Percentiles rank a stretch among this genome's conserved stretches.
These are phyloP conservation scores for Pelosia muscerda DNA, from an alignment of 2,888 invertebrate species.

Conservation along the genomic window DNA sequence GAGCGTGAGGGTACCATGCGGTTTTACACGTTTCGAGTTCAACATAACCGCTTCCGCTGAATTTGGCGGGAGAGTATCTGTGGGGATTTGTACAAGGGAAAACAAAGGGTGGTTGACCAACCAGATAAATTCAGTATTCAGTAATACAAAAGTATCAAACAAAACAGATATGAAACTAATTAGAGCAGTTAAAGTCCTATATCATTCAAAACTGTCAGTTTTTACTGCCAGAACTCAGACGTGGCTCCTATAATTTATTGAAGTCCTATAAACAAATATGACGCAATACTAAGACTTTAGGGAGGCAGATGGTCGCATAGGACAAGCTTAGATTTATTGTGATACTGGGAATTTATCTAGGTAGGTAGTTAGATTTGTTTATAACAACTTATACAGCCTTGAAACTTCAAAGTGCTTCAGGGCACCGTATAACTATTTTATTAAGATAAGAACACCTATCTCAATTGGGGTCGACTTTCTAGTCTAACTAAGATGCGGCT, in stretches of 20 bases:
- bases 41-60: too few species aligned
- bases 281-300: neutral
- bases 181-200: neutral
- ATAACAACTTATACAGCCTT: neutral
- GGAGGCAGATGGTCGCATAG: neutral
- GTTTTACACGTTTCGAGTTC: too few species aligned
- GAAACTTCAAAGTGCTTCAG: too few species aligned
- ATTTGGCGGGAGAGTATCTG: too few species aligned
- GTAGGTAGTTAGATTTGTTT: neutral
- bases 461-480: too few species aligned
- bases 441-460: neutral
- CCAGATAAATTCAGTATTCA: too few species aligned
- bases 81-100: too few species aligned
- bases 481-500: too few species aligned
- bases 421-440: too few species aligned
- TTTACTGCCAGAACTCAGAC: neutral
- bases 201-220: slow-evolving; percentile 7
- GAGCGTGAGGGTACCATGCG: too few species aligned
- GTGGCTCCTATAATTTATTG: slow-evolving; percentile 2
- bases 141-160: neutral
- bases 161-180: neutral
- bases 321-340: slow-evolving; percentile 6
- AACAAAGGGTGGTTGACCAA: too few species aligned
- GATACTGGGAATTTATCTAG: neutral
- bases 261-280: neutral